Evolutionary conservation across 1,140 invertebrate species (phyloP).

Genomic region (Globodera ellingtonae): DNA sequence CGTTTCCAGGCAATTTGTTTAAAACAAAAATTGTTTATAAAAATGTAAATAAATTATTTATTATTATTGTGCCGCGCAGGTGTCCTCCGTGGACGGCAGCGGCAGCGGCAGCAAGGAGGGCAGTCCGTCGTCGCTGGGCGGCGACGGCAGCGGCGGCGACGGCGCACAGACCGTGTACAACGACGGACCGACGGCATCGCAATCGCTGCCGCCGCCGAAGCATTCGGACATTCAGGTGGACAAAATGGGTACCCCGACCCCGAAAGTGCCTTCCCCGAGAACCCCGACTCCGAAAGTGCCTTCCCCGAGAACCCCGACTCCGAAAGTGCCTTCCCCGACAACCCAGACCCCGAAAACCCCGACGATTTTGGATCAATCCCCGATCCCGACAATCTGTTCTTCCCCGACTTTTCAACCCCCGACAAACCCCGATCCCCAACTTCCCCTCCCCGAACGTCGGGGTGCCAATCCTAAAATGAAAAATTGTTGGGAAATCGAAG

Average conservation of each 20-base stretch:
- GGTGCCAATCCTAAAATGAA: too few relatives aligned
- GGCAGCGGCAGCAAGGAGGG: neutral
- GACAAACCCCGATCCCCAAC: too few relatives aligned
- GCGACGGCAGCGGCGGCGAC: neutral
- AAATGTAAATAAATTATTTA: neutral
- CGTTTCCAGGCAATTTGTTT: neutral
- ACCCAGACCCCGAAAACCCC: neutral
- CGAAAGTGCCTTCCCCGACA: neutral
- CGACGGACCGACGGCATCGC: neutral
- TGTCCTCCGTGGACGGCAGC: conserved; percentile 4
- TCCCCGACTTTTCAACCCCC: too few relatives aligned
- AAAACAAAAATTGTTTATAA: neutral
- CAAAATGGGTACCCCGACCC: neutral
- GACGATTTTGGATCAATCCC: neutral
- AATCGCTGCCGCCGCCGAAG: neutral
- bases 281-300: neutral
- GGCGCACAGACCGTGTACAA: neutral
- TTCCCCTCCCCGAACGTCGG: too few relatives aligned
- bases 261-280: too few relatives aligned
- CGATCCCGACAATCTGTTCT: too few relatives aligned
- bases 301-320: neutral
- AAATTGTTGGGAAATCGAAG: too few relatives aligned
- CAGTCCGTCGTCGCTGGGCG: neutral
- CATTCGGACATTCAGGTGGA: conserved; percentile 7
- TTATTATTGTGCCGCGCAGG: neutral